These are phyloP conservation scores for Orchestes rusci DNA, from an alignment of 2,888 invertebrate genomes.

Conservation along the genomic window DNA sequence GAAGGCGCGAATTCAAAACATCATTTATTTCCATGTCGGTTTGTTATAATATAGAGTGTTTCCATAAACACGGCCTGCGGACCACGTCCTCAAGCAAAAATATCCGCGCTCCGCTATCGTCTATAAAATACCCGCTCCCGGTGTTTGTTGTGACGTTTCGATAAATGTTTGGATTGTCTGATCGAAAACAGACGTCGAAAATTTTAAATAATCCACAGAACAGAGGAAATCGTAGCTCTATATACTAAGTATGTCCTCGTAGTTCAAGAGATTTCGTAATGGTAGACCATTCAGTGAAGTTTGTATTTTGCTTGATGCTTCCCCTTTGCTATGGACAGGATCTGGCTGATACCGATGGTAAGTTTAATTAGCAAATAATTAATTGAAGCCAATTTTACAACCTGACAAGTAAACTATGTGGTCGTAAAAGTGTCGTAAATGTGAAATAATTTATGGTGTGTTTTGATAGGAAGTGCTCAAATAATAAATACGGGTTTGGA, in stretches of 20 bases:
- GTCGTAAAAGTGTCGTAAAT: conserved; percentile 18
- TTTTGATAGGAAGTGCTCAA: conserved; percentile 29
- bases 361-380: background rate
- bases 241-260: too few species aligned
- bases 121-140: conserved; percentile 17
- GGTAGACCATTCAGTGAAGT: too few species aligned
- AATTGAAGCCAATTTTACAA: conserved; percentile 16
- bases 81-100: conserved; percentile 16
- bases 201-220: conserved; percentile 21
- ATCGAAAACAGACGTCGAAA: conserved; percentile 36
- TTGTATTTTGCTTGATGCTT: background rate
- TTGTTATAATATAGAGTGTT: conserved; percentile 21
- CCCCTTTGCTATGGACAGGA: conserved; percentile 7
- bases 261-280: too few species aligned
- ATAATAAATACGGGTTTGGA: conserved; percentile 1
- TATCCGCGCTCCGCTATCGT: conserved; percentile 13
- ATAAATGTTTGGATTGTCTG: conserved; percentile 42
- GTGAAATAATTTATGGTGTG: conserved; percentile 16
- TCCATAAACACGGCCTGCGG: conserved; percentile 14
- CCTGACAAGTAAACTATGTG: conserved; percentile 13
- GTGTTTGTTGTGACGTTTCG: conserved; percentile 40
- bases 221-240: too few species aligned
- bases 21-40: conserved; percentile 21
- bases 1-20: conserved; percentile 18
- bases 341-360: conserved; percentile 14